Evolutionary conservation across 2,113 vertebrate genomes (phyloP).

Genomic region (Crotophaga sulcirostris): DNA sequence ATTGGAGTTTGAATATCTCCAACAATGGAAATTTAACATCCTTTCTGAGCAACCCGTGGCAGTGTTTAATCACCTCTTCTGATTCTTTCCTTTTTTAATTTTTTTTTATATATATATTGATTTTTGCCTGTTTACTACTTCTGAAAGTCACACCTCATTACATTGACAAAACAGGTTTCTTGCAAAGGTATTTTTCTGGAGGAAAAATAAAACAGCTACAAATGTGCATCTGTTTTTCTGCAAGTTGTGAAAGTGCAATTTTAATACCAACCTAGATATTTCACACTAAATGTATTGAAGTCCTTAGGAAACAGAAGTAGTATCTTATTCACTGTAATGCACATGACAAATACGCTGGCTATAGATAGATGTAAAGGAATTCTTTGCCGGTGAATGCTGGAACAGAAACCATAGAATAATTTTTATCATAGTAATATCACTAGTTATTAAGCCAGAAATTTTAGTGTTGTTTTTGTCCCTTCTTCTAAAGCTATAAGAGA

Average conservation of each 20-base stretch:
- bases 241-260: not conserved
- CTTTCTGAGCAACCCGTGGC: not conserved
- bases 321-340: not conserved
- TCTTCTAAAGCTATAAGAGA: not conserved
- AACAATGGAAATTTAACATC: not conserved
- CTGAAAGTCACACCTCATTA: slow-evolving; percentile 2
- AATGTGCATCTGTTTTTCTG: not conserved
- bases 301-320: not conserved
- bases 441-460: not conserved
- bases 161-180: not conserved
- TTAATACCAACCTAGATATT: not conserved
- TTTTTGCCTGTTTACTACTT: not conserved
- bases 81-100: not conserved
- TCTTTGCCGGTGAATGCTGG: not conserved
- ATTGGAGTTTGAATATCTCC: not conserved
- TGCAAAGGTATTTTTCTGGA: not conserved
- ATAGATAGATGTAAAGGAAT: not conserved
- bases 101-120: not conserved
- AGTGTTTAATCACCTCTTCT: not conserved
- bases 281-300: not conserved
- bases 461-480: not conserved
- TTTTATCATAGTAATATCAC: not conserved
- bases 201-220: not conserved
- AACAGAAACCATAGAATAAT: not conserved
- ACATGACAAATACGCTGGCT: not conserved